Percentiles rank a stretch among this genome's conserved stretches.
These are phyloP conservation scores for Grus americana DNA, from an alignment of 2,113 vertebrate genomes.

Conservation along the genomic window DNA sequence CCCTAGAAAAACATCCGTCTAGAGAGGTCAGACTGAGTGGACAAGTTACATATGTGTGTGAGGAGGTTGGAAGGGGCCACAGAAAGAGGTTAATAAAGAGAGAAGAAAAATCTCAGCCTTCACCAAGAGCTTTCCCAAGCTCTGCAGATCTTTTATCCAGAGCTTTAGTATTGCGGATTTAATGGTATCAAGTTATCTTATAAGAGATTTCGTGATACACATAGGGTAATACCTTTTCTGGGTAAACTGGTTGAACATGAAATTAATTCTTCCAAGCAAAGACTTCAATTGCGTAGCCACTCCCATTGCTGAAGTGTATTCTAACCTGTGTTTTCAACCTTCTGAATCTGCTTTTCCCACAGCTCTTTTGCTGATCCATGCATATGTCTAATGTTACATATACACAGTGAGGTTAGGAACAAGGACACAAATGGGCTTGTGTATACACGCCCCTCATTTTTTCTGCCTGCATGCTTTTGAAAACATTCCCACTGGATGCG, in stretches of 20 bases:
- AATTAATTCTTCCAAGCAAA: constrained; percentile 38
- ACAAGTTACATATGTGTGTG: rapidly evolving
- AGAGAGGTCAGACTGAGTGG: background rate
- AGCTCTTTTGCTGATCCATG: constrained; percentile 50
- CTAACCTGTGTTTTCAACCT: constrained; percentile 3
- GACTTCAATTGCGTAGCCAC: constrained; percentile 17
- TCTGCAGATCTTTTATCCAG: background rate
- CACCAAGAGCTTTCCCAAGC: constrained; percentile 1
- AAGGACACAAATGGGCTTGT: constrained; percentile 3
- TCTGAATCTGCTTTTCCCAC: constrained; percentile 56
- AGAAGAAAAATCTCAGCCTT: background rate
- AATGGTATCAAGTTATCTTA: constrained; percentile 48
- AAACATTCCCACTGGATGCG: background rate
- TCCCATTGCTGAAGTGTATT: background rate
- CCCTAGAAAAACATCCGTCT: background rate
- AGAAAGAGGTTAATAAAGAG: background rate
- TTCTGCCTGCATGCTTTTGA: background rate
- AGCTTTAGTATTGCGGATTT: constrained; percentile 3
- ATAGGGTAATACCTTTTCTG: constrained; percentile 38
- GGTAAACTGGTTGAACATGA: constrained; percentile 65
- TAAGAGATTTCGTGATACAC: constrained; percentile 13
- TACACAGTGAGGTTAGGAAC: background rate
- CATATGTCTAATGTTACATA: constrained; percentile 10
- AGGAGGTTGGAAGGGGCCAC: background rate
- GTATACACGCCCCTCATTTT: background rate